Conservation (phyloP, 2,113 vertebrate genomes). For the Phaetusa simplex region DNA sequence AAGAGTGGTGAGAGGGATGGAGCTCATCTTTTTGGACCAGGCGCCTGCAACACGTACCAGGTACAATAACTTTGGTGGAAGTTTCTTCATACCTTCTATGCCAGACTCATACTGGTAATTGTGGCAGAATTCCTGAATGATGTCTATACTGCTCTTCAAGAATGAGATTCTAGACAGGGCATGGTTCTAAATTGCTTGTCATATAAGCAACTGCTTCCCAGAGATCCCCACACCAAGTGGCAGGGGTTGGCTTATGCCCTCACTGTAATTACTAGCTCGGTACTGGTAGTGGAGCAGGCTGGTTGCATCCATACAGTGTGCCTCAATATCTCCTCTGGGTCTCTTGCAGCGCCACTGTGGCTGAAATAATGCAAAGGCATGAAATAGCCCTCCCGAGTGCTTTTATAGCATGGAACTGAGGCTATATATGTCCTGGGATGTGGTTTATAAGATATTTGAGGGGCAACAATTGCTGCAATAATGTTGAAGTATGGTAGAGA, state of each 20-base stretch:
- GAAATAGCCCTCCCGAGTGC: not conserved
- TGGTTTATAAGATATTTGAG: not conserved
- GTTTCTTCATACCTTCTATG: not conserved
- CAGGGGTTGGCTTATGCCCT: not conserved
- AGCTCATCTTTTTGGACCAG: not conserved
- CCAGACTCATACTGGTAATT: not conserved
- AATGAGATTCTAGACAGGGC: not conserved
- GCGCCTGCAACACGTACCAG: rapidly evolving
- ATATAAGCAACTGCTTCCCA: not conserved
- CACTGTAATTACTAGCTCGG: not conserved
- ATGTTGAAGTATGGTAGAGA: not conserved
- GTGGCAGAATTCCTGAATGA: not conserved
- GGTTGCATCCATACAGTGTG: not conserved
- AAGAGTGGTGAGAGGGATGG: not conserved
- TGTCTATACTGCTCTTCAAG: not conserved
- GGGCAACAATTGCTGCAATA: not conserved
- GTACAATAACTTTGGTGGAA: not conserved
- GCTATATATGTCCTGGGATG: not conserved
- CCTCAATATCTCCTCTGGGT: not conserved
- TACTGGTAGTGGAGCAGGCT: not conserved
- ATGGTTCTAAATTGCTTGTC: not conserved
- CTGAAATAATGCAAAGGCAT: slow-evolving; percentile 2
- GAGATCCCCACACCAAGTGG: not conserved
- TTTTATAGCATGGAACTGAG: not conserved
- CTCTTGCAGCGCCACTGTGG: not conserved